phyloP scores from a whole-genome alignment of 2,888 invertebrate species.

The Nycteola revayana region DNA sequence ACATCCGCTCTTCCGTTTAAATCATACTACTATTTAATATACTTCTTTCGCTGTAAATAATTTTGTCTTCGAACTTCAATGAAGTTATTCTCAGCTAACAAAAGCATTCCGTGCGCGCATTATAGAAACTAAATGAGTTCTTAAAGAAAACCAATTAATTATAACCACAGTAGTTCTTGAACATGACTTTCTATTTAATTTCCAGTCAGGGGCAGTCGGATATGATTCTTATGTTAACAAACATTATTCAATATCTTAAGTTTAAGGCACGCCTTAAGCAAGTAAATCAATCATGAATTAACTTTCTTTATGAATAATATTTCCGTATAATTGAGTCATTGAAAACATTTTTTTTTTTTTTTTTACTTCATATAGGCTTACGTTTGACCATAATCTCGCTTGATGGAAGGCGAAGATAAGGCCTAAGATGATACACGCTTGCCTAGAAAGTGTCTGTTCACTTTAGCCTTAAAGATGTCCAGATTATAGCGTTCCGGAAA shows the following conservation, averaged over 20 bases:
- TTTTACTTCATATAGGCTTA: too few relatives aligned
- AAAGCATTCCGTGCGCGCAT: conserved; percentile 6
- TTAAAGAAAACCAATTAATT: conserved; percentile 39
- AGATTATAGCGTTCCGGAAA: too few relatives aligned
- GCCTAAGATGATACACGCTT: too few relatives aligned
- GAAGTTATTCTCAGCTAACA: conserved; percentile 13
- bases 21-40: neutral
- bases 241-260: conserved; percentile 3
- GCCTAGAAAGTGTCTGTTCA: too few relatives aligned
- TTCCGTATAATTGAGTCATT: too few relatives aligned
- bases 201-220: conserved; percentile 10
- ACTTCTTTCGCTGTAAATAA: conserved; percentile 6
- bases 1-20: conserved; percentile 3
- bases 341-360: too few relatives aligned
- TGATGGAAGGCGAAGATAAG: too few relatives aligned
- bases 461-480: too few relatives aligned
- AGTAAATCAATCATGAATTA: too few relatives aligned
- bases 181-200: conserved; percentile 39
- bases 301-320: too few relatives aligned
- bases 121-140: conserved; percentile 30
- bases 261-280: too few relatives aligned
- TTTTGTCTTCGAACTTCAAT: conserved; percentile 12
- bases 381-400: too few relatives aligned
- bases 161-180: conserved; percentile 19
- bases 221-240: conserved; percentile 16